Base-by-base conservation (phyloP, 2,888 invertebrate species). In the Piscicola geometra region DNA sequence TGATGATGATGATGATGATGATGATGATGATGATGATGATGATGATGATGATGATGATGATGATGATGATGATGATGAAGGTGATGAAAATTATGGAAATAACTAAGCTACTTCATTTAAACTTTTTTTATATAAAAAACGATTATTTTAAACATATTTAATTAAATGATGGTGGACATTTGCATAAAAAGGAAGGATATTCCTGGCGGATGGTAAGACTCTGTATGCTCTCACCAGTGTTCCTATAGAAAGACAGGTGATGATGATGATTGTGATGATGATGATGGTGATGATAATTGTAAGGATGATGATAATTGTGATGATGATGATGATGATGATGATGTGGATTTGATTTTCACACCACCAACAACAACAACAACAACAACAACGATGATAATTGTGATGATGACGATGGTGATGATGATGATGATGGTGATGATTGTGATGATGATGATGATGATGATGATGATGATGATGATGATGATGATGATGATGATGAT, bases 401-500 rank as follows among this genome's bases (percentile, higher is more conserved):
- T 64, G 64, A 64, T 64, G 64, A 28, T 64, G 64, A 64, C n/a
- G 64, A 64, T 64, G 64, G 21, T 64, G 64, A 64, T 28, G n/a
- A 64, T 64, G 30, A 30, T 64, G 64, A 64, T 30, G 64, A 64
- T 64, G 64, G 5, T 64, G 30, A 64, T 28, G 30, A 64, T n/a
- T 5, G 21, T 30, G n/a, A 64, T 64, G 64, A 64, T 30, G 30
- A 64, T 64, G 28, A 64, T n/a, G 64, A 64, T 64, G 64, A 64
- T 64, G 64, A 64, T 64, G 64, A 64, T 64, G 64, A 64, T 30
- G 64, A 64, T 64, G 64, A 64, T 64, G 64, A 64, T 30, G 64
- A 64, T 64, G 64, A 64, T 64, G 30, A 21, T 30, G 64, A 64
- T 64, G 64, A 64, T 64, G 64, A 64, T 64, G 30, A 64, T 64